Evolutionary conservation across 2,888 invertebrate genomes (phyloP), one percentile per base, ranked within the genome.

Genomic region (Tortricodes alternella): DNA sequence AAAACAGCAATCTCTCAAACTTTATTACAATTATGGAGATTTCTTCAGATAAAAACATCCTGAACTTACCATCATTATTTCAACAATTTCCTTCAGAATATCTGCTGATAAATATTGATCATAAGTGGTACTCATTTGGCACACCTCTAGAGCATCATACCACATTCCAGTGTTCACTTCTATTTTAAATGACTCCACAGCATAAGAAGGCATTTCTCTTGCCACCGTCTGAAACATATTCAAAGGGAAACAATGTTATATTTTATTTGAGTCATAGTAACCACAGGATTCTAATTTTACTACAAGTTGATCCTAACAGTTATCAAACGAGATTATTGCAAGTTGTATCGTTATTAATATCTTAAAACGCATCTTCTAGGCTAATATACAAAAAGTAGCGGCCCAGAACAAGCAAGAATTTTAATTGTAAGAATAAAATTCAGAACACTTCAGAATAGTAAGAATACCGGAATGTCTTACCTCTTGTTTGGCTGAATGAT

Each of bases 101-200:
- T 80, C 76, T 1, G 75, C 73, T 18, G 87, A 80, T 19, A 90
- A 70, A 62, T 85, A 88, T 59, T 87, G 83, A 9, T 74, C 67
- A 38, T 76, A 67, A 41, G 76, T 84, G 2, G 87, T 76, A 39
- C 79, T 76, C 61, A 85, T 62, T 24, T 71, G 62, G 61, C 86
- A 87, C 2, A 86, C 80, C 69, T 89, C 85, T 37, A 91, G 63
- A 11, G 89, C 90, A 62, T 89, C 89, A 66, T 61, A 73, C 89
- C 88, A 91, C 74, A 83, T 78, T 38, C 83, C 80, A 9, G 81
- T 73, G 48, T 80, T 78, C 16, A 83, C 66, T 70, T 88, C 86
- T 58, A 83, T 86, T 60, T 76, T 78, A 39, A 91, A 84, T 7
- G 76, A 70, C 61, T 87, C 83, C 57, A 80, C 78, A 19, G 77